Base-by-base conservation (phyloP, 1,140 invertebrate species). In the Archivesica marissinica region DNA sequence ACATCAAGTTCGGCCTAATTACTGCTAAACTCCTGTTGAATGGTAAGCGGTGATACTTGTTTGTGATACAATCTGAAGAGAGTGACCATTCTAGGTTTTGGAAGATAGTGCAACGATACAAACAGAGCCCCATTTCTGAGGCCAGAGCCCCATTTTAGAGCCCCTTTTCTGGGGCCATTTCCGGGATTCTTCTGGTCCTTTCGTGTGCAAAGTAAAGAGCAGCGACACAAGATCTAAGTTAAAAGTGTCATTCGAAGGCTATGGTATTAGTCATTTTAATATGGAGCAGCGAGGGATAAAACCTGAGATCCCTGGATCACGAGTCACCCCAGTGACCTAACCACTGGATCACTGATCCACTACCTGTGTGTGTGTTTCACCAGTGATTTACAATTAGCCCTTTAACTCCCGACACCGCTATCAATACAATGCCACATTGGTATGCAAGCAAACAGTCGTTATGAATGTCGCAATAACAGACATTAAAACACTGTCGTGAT, bases 1-100 rank as follows among this genome's bases (percentile, higher is more conserved):
- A 66, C 20, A 15, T 79, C 1, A 79, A 64, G 35, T 64, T 64
- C 50, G 76, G 76, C 7, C 41, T 28, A 4, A 66, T 79, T 4
- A 25, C 28, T 30, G 59, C 41, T 0, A 64, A 44, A 30, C 3
- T 79, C 20, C 38, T 41, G 4, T 13, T 25, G 20, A 38, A 39
- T 23, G 50, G 50, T 76, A 56, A 66, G 61, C 35, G 28, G 61
- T 17, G 4, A 28, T 7, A 66, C 35, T 33, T 28, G 61, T 28
- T 7, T 28, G n/a, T 33, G 35, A 7, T 35, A 11, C 20, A n/a
- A n/a, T n/a, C n/a, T n/a, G n/a, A n/a, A n/a, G n/a, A n/a, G n/a
- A n/a, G n/a, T n/a, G n/a, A n/a, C n/a, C n/a, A n/a, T n/a, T n/a
- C n/a, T n/a, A n/a, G n/a, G n/a, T n/a, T n/a, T n/a, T n/a, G n/a